Percentiles rank a stretch among this genome's conserved stretches.
phyloP scores from a whole-genome alignment of 2,888 invertebrate species.

The Pristionchus entomophagus region DNA sequence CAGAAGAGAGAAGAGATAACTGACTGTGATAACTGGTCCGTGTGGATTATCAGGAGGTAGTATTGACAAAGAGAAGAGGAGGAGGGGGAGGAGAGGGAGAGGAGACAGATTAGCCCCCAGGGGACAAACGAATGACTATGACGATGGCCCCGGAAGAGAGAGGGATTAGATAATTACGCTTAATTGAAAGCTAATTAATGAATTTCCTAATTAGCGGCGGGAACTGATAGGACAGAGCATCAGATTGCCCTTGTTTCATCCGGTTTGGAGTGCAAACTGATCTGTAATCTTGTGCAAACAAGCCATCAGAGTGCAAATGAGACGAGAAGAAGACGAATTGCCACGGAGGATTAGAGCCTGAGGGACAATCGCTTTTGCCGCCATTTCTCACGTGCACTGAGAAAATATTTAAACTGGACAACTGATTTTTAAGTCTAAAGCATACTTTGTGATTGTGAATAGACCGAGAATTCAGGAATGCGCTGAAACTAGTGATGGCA shows the following conservation, averaged over 20 bases:
- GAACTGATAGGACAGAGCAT: too few relatives aligned
- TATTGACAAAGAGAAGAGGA: slow-evolving; percentile 8
- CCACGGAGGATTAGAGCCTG: background rate
- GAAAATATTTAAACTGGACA: too few relatives aligned
- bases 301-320: slow-evolving; percentile 20
- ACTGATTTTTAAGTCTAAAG: too few relatives aligned
- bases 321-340: background rate
- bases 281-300: slow-evolving; percentile 13
- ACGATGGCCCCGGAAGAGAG: background rate
- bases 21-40: slow-evolving; percentile 32
- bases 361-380: background rate
- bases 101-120: slow-evolving; percentile 4
- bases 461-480: background rate
- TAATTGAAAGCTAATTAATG: background rate
- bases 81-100: background rate
- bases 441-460: too few relatives aligned
- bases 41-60: slow-evolving; percentile 2
- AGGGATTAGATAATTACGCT: background rate
- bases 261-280: background rate
- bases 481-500: too few relatives aligned
- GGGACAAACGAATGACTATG: background rate
- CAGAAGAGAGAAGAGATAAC: slow-evolving; percentile 37
- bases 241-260: background rate
- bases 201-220: background rate
- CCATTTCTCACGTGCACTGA: background rate